Base-by-base conservation (phyloP, 64 coral and sea anemone species). In the Stichodactyla helianthus region DNA sequence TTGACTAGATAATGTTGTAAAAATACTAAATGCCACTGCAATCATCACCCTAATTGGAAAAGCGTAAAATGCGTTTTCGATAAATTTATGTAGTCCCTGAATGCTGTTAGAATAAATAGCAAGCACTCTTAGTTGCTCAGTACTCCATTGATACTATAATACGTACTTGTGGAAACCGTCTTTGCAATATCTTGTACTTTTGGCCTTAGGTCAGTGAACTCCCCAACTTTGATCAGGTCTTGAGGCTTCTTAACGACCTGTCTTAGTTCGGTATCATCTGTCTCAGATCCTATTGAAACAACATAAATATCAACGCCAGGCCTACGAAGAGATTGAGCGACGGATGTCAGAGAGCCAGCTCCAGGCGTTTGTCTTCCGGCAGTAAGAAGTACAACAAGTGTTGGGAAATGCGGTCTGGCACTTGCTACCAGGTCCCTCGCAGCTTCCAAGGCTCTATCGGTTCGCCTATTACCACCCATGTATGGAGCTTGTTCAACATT, bases 391-490 rank as follows among this genome's bases (percentile, higher is more conserved):
- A 91, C 58, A 15, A 91, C 19, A 51, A 91, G 8, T 16, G 83
- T 91, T 9, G 52, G 17, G 52, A 57, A 55, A 17, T 91, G 59
- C 16, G 76, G 35, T 15, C 83, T 55, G 26, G 83, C 70, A 83
- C 76, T 84, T 83, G 87, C 44, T 65, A 82, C 70, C 54, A 35
- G 70, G 20, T 77, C 79, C 28, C 54, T 20, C 26, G 91, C 86
- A 77, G 25, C 76, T 9, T 67, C 35, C 65, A 92, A 92, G 20
- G 86, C 91, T 59, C 61, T 92, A 53, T 92, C 86, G 6, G 87
- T 88, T 60, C 86, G 54, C 13, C 87, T 53, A 60, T 68, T 55
- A 78, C 94, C 94, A 54, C 54, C 77, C 2, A 87, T 57, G 70
- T 90, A 82, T 18, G 63, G 25, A 58, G 91, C 91, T 28, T 28